Evolutionary conservation across 2,797 vertebrate genomes (phyloP), one percentile per base, ranked within the genome.

Genomic region (Hydrolagus colliei): DNA sequence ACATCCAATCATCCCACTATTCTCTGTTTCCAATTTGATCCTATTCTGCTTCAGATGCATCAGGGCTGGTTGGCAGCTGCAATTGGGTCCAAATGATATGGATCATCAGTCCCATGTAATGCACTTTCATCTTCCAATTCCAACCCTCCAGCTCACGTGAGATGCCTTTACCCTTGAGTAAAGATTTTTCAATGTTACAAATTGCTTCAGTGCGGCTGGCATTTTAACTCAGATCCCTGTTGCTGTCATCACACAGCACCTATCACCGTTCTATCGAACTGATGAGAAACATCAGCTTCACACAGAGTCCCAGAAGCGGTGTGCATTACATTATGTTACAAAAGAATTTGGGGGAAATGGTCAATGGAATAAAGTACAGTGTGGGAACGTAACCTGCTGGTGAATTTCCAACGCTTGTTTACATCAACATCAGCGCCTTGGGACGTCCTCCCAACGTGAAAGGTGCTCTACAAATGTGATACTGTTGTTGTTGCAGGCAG

Each of bases 21-120:
- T 84, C 32, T 68, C 32, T 68, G 16, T 52, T 84, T 84, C 65
- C 79, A 84, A 84, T 71, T 71, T 84, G 27, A 84, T 84, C 27
- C 79, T 67, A 52, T 52, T 71, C 65, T 84, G 79, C 65, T 71
- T 71, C 65, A 71, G 65, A 84, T 16, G 32, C 79, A 68, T 71
- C 79, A 68, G 16, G 41, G 41, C 32, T 71, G 9, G 32, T 71
- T 52, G 41, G 41, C 41, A 52, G 41, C 41, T 84, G 65, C 65
- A 84, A 52, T 71, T 84, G 32, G 65, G 18, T 67, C 79, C 79
- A 84, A 84, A 84, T 71, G 65, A 84, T 84, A 67, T 2, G 63
- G 79, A 68, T 84, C 79, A 84, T 84, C 62, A 84, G 65, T 84
- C 65, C 68, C 79, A 84, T 68, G 67, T 84, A 84, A 71, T 20